phyloP scores from a whole-genome alignment of 2,888 invertebrate species.

The Dynastes tityus region DNA sequence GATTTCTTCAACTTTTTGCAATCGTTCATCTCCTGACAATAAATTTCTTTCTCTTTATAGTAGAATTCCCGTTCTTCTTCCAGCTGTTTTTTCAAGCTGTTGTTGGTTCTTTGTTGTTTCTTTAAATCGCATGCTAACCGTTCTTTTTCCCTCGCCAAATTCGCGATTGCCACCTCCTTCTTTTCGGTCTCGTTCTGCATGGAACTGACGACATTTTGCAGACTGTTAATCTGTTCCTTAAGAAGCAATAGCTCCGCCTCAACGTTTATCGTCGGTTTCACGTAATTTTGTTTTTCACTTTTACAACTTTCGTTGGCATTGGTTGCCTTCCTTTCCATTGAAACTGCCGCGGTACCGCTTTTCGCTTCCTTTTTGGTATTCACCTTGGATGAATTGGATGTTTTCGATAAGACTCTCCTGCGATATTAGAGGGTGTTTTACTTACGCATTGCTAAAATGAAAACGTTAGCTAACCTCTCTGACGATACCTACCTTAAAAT shows the following conservation, averaged over 20 bases:
- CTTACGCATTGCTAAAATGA: too few relatives aligned
- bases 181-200: constrained; percentile 71
- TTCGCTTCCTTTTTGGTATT: constrained; percentile 37
- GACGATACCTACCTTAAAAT: constrained; percentile 61
- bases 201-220: constrained; percentile 69
- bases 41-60: constrained; percentile 73
- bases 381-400: constrained; percentile 43
- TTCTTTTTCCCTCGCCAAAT: constrained; percentile 72
- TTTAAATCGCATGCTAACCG: constrained; percentile 71
- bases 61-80: constrained; percentile 74
- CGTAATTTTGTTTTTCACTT: constrained; percentile 19
- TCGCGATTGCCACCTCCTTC: constrained; percentile 71
- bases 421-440: constrained; percentile 4
- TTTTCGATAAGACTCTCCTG: constrained; percentile 55
- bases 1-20: constrained; percentile 65
- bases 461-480: neutral
- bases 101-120: constrained; percentile 71
- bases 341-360: neutral
- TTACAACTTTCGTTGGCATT: constrained; percentile 4
- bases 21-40: constrained; percentile 71
- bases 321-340: constrained; percentile 42
- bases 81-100: constrained; percentile 72
- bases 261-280: constrained; percentile 49
- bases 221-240: constrained; percentile 68
- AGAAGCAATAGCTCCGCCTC: constrained; percentile 64